Percentiles rank a stretch among this genome's conserved stretches.
phyloP scores from a whole-genome alignment of 2,888 invertebrate species.

The Carabus problematicus region DNA sequence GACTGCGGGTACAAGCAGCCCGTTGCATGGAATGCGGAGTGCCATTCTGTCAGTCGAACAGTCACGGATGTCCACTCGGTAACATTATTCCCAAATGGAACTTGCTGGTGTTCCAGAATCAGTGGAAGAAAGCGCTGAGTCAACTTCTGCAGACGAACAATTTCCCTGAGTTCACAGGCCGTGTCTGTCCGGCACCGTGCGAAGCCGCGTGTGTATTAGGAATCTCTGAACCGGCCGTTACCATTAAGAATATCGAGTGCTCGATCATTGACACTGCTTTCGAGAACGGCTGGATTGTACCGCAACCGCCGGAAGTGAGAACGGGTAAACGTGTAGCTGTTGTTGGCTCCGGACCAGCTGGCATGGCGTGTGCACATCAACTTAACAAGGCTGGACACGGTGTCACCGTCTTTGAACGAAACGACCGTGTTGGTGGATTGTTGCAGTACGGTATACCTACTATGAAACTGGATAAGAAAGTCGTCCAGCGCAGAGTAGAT shows the following conservation, averaged over 20 bases:
- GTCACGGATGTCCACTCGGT: conserved; percentile 95
- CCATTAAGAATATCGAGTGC: conserved; percentile 99
- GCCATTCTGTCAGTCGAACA: conserved; percentile 93
- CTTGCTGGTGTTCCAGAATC: conserved; percentile 90
- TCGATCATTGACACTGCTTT: conserved; percentile 98
- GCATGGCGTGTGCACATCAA: conserved; percentile 96
- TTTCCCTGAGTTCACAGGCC: conserved; percentile 77
- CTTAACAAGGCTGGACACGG: conserved; percentile 95
- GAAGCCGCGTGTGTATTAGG: conserved; percentile 97
- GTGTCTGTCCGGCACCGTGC: conserved; percentile 97
- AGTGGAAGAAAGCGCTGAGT: conserved; percentile 93
- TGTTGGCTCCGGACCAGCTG: conserved; percentile 94
- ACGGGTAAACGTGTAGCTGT: conserved; percentile 87
- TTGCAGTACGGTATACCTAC: conserved; percentile 98
- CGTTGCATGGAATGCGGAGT: conserved; percentile 99
- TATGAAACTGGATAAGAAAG: conserved; percentile 96
- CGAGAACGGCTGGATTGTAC: conserved; percentile 92
- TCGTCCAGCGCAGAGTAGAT: conserved; percentile 87
- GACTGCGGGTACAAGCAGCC: conserved; percentile 89
- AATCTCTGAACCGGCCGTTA: conserved; percentile 95
- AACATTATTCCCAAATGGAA: conserved; percentile 99
- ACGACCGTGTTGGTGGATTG: conserved; percentile 93
- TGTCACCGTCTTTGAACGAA: conserved; percentile 97
- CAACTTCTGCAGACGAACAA: conserved; percentile 98
- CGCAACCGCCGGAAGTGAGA: conserved; percentile 69